These are phyloP conservation scores for Phanerotoma sp. DNA, from an alignment of 2,888 invertebrate species.

Conservation along the genomic window DNA sequence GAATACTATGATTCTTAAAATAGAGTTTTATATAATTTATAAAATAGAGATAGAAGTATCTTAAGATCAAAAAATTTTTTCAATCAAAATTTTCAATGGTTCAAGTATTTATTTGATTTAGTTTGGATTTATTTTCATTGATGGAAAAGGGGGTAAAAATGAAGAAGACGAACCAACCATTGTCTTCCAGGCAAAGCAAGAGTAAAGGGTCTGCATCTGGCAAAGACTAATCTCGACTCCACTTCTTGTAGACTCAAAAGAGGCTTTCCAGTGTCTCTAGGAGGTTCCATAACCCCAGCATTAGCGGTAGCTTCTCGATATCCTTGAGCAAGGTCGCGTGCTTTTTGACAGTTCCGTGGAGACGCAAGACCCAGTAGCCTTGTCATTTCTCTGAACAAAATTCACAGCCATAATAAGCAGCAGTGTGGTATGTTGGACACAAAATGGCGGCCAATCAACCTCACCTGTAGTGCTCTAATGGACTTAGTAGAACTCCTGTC, in stretches of 20 bases:
- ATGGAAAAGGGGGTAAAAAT: not conserved
- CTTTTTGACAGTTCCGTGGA: conserved; percentile 51
- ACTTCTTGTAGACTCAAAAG: conserved; percentile 80
- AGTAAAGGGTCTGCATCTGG: conserved; percentile 87
- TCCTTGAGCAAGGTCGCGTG: conserved; percentile 51
- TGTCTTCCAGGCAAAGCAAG: conserved; percentile 81
- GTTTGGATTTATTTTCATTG: not conserved
- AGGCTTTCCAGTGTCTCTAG: conserved; percentile 76
- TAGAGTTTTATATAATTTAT: no score
- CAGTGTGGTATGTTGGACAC: no score
- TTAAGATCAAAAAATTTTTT: no score
- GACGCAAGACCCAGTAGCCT: conserved; percentile 50
- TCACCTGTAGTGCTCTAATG: conserved; percentile 75
- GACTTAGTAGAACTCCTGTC: conserved; percentile 81
- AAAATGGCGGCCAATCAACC: no score
- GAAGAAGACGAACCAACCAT: conserved; percentile 60
- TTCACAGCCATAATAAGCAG: no score
- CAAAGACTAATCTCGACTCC: conserved; percentile 85
- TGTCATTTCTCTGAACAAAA: conserved; percentile 52
- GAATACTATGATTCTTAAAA: no score
- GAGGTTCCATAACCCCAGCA: conserved; percentile 82
- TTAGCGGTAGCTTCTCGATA: conserved; percentile 83
- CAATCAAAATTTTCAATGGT: no score
- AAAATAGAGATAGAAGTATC: no score
- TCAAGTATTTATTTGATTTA: not conserved